phyloP scores from a whole-genome alignment of 2,113 vertebrate genomes.

The Phoenicopterus ruber region DNA sequence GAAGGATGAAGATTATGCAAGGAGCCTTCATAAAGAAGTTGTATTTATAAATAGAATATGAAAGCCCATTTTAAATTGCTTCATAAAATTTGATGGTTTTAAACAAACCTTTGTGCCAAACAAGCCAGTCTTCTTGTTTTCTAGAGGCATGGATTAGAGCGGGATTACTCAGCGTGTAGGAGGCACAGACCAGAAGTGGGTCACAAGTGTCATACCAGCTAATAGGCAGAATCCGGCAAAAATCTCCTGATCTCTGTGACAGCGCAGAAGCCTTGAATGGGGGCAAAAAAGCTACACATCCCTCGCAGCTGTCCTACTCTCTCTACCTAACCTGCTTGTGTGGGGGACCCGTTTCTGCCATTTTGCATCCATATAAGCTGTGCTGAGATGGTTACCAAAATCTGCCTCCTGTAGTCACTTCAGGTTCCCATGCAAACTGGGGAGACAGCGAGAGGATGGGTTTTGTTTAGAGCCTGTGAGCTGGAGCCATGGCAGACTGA shows the following conservation, averaged over 20 bases:
- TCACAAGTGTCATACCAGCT: neutral
- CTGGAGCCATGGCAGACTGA: accelerated
- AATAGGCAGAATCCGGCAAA: neutral
- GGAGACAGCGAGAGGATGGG: neutral
- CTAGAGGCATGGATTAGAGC: neutral
- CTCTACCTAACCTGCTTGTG: neutral
- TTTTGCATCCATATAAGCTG: neutral
- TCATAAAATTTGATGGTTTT: conserved; percentile 37
- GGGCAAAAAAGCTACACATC: neutral
- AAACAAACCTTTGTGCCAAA: neutral
- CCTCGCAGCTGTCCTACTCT: neutral
- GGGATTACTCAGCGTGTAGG: neutral
- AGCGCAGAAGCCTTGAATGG: neutral
- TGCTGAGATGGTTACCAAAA: neutral
- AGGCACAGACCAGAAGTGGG: neutral
- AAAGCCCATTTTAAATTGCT: conserved; percentile 23
- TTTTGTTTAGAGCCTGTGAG: neutral
- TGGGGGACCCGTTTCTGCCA: neutral
- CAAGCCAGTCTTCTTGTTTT: neutral
- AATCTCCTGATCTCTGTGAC: neutral
- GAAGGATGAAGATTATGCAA: conserved; percentile 26
- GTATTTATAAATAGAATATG: conserved; percentile 34
- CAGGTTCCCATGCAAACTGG: neutral
- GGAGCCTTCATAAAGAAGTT: conserved; percentile 34
- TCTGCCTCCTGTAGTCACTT: neutral